phyloP scores from a whole-genome alignment of 2,797 vertebrate genomes.

The Denticeps clupeoides region DNA sequence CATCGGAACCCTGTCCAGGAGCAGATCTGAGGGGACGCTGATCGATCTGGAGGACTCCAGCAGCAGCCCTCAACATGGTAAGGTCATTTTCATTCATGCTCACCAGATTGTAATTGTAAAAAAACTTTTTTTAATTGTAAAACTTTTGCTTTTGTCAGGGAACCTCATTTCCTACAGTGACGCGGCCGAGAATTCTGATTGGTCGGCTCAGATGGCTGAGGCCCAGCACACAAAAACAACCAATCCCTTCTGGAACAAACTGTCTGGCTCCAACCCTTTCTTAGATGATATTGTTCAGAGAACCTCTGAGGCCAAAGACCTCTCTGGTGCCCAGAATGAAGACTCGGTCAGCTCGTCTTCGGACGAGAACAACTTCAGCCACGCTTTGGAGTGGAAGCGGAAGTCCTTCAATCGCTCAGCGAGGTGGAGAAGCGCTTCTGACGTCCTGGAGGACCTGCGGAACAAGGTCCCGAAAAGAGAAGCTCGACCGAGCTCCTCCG shows the following conservation, averaged over 20 bases:
- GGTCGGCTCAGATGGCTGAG: constrained; percentile 41
- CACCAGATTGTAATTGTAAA: neutral
- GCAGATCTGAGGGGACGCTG: constrained; percentile 79
- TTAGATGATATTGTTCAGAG: constrained; percentile 73
- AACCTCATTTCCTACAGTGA: constrained; percentile 22
- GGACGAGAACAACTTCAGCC: constrained; percentile 69
- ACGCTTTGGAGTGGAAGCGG: constrained; percentile 48
- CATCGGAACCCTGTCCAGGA: constrained; percentile 60
- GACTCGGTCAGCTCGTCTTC: constrained; percentile 74
- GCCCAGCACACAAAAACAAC: constrained; percentile 35
- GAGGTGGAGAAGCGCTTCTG: constrained; percentile 80
- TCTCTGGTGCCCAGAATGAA: constrained; percentile 50
- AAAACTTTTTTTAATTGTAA: neutral
- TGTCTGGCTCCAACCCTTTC: constrained; percentile 86
- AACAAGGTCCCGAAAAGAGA: constrained; percentile 40
- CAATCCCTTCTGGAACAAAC: constrained; percentile 87
- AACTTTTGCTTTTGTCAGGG: constrained; percentile 38
- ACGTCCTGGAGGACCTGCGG: constrained; percentile 72
- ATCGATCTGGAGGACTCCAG: constrained; percentile 64
- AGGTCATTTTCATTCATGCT: neutral
- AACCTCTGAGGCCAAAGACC: constrained; percentile 37
- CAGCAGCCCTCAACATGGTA: constrained; percentile 13
- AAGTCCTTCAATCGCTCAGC: constrained; percentile 56
- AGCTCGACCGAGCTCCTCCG: constrained; percentile 33
- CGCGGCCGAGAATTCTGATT: constrained; percentile 32